phyloP scores from a whole-genome alignment of 2,113 vertebrate genomes.

The Triplophysa siluroides region DNA sequence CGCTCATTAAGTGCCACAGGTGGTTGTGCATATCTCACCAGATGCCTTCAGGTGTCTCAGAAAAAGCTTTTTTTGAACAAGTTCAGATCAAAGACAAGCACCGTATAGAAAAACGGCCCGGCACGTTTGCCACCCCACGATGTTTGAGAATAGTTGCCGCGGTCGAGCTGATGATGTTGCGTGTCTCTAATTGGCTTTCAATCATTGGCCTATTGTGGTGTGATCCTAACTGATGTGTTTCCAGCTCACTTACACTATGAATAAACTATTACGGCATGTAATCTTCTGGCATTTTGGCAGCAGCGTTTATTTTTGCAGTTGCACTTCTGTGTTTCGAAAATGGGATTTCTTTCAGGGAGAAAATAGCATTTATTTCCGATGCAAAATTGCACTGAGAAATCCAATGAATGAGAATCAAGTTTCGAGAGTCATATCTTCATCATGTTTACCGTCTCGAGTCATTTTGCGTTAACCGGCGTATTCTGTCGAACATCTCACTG shows the following conservation, averaged over 20 bases:
- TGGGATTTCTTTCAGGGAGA: slow-evolving; percentile 34
- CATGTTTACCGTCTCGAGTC: slow-evolving; percentile 31
- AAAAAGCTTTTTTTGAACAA: slow-evolving; percentile 6
- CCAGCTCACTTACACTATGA: slow-evolving; percentile 22
- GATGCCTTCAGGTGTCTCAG: background rate
- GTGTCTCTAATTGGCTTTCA: slow-evolving; percentile 37
- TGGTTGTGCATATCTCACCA: background rate
- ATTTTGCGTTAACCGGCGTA: slow-evolving; percentile 22
- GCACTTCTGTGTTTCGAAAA: slow-evolving; percentile 41
- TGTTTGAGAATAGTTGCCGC: background rate
- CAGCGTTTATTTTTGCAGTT: slow-evolving; percentile 6
- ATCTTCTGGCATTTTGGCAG: slow-evolving; percentile 27
- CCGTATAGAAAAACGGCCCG: background rate
- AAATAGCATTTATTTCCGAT: slow-evolving; percentile 31
- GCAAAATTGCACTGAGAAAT: slow-evolving; percentile 30
- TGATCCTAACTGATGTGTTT: slow-evolving; percentile 26
- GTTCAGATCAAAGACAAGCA: background rate
- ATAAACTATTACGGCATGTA: slow-evolving; percentile 18
- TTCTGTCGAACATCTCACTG: slow-evolving; percentile 18
- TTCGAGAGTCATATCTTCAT: slow-evolving; percentile 37
- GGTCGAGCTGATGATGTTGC: background rate
- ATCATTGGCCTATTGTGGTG: slow-evolving; percentile 24
- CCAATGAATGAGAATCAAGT: slow-evolving; percentile 13
- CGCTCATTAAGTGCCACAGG: slow-evolving; percentile 27
- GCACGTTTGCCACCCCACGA: background rate